Percentiles rank a stretch among this genome's conserved stretches.
These are phyloP conservation scores for Lapara coniferarum DNA, from an alignment of 2,888 invertebrate species.

Conservation along the genomic window DNA sequence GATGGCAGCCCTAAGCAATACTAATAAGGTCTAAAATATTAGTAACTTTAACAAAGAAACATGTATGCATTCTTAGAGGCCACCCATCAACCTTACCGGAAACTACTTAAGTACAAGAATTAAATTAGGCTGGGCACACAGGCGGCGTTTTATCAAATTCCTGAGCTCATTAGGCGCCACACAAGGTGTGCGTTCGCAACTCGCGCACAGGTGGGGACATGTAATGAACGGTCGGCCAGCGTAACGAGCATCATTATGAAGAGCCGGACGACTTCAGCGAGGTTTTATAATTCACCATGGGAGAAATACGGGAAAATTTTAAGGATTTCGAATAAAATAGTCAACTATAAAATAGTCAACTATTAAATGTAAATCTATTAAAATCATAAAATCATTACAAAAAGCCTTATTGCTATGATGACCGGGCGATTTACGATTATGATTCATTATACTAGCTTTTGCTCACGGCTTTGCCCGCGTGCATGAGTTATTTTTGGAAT, in stretches of 20 bases:
- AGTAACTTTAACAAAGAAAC: background rate
- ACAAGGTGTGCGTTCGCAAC: slow-evolving; percentile 8
- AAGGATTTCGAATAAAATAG: no score
- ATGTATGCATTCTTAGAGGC: background rate
- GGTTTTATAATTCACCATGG: background rate
- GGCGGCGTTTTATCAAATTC: slow-evolving; percentile 23
- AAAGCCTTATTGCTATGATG: no score
- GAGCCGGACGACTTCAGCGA: slow-evolving; percentile 4
- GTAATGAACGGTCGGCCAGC: slow-evolving; percentile 1
- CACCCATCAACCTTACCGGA: slow-evolving; percentile 17
- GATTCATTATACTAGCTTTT: no score
- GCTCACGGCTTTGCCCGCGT: no score
- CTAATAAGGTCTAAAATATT: no score
- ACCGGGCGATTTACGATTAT: no score
- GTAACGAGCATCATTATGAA: slow-evolving; percentile 8
- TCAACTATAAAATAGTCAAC: no score
- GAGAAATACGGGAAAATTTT: background rate
- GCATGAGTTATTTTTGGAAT: no score
- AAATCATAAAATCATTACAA: no score
- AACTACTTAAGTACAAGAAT: slow-evolving; percentile 3
- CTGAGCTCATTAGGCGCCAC: slow-evolving; percentile 22
- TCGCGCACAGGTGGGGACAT: slow-evolving; percentile 16
- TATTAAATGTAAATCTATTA: no score
- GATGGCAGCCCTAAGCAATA: no score
- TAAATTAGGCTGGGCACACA: slow-evolving; percentile 17